Evolutionary conservation across 2,797 vertebrate species (phyloP).

Genomic region (Garrulus glandarius): DNA sequence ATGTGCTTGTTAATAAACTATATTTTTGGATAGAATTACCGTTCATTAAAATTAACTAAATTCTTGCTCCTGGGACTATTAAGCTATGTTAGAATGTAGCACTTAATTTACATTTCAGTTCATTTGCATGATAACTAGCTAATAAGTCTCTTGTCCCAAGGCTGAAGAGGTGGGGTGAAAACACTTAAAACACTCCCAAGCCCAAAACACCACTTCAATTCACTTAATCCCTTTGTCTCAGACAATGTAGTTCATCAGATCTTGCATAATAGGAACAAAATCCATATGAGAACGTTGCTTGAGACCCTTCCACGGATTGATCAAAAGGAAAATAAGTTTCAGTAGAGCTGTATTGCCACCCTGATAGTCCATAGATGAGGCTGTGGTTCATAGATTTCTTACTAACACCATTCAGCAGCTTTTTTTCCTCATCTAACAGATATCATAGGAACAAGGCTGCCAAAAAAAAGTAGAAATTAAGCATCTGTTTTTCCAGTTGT

Average conservation of each 20-base stretch:
- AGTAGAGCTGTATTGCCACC: background rate
- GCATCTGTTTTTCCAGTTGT: constrained; percentile 10
- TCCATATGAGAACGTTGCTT: background rate
- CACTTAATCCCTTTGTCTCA: background rate
- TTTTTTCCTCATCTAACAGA: background rate
- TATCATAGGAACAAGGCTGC: background rate
- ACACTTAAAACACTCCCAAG: background rate
- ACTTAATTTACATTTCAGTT: constrained; percentile 1
- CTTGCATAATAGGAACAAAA: background rate
- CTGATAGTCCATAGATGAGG: background rate
- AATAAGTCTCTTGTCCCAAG: background rate
- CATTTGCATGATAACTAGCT: constrained; percentile 12
- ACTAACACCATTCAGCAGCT: background rate
- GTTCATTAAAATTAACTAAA: constrained; percentile 2
- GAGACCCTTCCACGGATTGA: background rate
- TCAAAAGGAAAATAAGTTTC: background rate
- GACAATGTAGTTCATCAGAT: background rate
- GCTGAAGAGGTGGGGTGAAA: background rate
- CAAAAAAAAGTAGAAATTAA: constrained; percentile 41
- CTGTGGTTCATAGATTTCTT: background rate
- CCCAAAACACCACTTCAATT: background rate
- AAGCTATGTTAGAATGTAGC: background rate
- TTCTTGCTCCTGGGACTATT: background rate
- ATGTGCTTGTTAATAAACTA: constrained; percentile 47
- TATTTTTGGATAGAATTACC: constrained; percentile 23